Evolutionary conservation across 2,888 invertebrate species (phyloP), one percentile per base, ranked within the genome.

Genomic region (Venusia cambrica): DNA sequence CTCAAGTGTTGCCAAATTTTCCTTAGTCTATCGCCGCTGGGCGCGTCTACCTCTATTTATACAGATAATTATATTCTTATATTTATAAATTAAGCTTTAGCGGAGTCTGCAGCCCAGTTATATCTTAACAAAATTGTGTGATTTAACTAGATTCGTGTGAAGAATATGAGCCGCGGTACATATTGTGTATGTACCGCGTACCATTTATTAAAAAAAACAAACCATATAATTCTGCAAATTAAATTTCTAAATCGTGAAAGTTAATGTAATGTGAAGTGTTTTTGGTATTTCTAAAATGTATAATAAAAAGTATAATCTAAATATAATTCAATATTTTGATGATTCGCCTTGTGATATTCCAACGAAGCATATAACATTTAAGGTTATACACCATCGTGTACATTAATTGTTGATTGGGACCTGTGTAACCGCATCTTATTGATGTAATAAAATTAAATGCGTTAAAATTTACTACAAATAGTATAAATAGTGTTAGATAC

Each of bases 1-100:
- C 32, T 49, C 46, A 35, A 50, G 27, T 51, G 73, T 67, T 70
- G 77, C 77, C 77, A 77, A 77, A 77, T 77, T 73, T 72, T 72
- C 10, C 43, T 51, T 73, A 76, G 74, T 59, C 30, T 47, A 38
- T 45, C 21, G 20, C 17, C 21, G 5, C 15, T 12, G 22, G 46
- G 35, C 22, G 34, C 31, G 14, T 40, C 38, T 30, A 34, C 33
- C 36, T 35, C 44, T 36, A 18, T 30, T 15, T 21, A 22, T 31
- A 25, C 10, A 20, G 26, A 11, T 25, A 30, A n/a, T n/a, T 34
- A 10, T 29, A 37, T 25, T 30, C 11, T 19, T 34, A 5, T 29
- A 19, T 16, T 7, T 19, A 28, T 16, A 9, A 22, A 28, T 14
- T 13, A n/a, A 27, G 36, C 26, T 32, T 25, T 22, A 19, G 30